Conservation (phyloP, 1,140 invertebrate species). For the Caenorhabditis latens region DNA sequence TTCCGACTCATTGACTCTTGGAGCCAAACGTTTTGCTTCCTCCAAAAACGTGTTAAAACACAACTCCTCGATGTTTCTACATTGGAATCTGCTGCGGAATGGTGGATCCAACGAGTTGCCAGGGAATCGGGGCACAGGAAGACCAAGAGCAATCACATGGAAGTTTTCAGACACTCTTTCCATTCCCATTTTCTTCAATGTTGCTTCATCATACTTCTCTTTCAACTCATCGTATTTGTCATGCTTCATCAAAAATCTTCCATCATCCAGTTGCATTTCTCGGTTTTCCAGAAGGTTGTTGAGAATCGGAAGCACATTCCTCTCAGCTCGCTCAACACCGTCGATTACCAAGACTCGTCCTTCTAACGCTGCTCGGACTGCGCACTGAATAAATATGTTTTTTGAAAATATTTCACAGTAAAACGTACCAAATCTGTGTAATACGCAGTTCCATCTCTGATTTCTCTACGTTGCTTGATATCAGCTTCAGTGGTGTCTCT, state of each 20-base stretch:
- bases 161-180: conserved; percentile 92
- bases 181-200: conserved; percentile 88
- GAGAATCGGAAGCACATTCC: conserved; percentile 95
- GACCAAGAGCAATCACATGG: conserved; percentile 88
- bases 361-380: conserved; percentile 89
- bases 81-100: conserved; percentile 88
- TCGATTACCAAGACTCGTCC: conserved; percentile 92
- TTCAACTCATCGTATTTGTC: conserved; percentile 90
- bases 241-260: conserved; percentile 89
- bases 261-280: conserved; percentile 98
- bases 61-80: conserved; percentile 83
- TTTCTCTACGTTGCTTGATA: conserved; percentile 94
- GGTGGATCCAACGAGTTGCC: conserved; percentile 96
- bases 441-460: conserved; percentile 86
- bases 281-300: conserved; percentile 98
- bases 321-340: conserved; percentile 95
- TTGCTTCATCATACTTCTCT: conserved; percentile 84
- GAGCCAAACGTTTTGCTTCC: not conserved
- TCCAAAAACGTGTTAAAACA: conserved; percentile 33
- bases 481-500: conserved; percentile 96
- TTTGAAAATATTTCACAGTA: not conserved
- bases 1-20: conserved; percentile 78
- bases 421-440: conserved; percentile 90
- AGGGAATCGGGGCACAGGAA: conserved; percentile 88
- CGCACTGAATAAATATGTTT: conserved; percentile 82